phyloP scores from a whole-genome alignment of 2,797 vertebrate species.

The Micropoecilia bifurca region DNA sequence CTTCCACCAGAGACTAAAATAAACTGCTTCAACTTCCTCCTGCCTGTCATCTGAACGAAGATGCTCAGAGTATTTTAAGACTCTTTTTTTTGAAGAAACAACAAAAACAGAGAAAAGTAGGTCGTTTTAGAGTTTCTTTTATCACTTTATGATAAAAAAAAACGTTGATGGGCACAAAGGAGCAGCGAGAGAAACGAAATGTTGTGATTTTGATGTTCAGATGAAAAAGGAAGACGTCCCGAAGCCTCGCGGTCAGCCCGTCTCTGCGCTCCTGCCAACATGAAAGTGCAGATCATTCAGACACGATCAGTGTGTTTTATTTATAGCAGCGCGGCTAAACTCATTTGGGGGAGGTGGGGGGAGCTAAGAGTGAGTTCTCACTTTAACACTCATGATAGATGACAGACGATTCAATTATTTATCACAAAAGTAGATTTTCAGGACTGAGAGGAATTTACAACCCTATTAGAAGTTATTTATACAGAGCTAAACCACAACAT shows the following conservation, averaged over 20 bases:
- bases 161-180: constrained; percentile 20
- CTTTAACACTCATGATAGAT: constrained; percentile 24
- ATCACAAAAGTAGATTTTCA: constrained; percentile 7
- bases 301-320: constrained; percentile 31
- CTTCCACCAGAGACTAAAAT: constrained; percentile 45
- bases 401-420: constrained; percentile 38
- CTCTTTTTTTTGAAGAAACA: constrained; percentile 24
- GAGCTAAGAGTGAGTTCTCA: neutral
- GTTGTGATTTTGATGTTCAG: constrained; percentile 37
- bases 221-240: constrained; percentile 41
- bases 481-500: neutral
- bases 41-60: constrained; percentile 44
- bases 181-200: constrained; percentile 9
- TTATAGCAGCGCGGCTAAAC: constrained; percentile 42
- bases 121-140: constrained; percentile 28
- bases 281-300: constrained; percentile 46
- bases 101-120: constrained; percentile 30
- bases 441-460: neutral
- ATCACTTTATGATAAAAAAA: constrained; percentile 10
- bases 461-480: constrained; percentile 5
- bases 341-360: neutral
- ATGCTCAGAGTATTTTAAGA: constrained; percentile 34
- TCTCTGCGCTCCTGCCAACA: constrained; percentile 37
- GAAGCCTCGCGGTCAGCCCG: constrained; percentile 49
- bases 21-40: constrained; percentile 34